Base-by-base conservation (phyloP, 2,113 vertebrate species). In the Collichthys lucidus region DNA sequence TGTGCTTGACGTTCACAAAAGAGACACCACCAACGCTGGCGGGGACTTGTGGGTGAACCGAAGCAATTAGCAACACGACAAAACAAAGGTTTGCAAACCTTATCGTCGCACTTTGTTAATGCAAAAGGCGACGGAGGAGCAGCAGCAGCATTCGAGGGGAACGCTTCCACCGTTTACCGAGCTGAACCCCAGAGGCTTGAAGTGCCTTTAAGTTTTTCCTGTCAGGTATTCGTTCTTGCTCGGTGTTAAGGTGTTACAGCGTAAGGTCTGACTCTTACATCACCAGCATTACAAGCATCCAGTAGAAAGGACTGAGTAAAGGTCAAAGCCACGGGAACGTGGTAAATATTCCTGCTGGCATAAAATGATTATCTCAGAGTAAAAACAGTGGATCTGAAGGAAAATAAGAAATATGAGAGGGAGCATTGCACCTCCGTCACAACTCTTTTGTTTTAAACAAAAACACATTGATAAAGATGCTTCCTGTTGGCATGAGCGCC, bases 11-110 rank as follows among this genome's bases (percentile, higher is more conserved):
- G 9, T 65, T 74, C 74, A 50, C 59, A 79, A 59, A 40, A 42
- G 81, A 79, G 74, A 57, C 49, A 6, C 46, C 70, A 10, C 42
- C 12, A 57, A n/a, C 44, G 9, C 63, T 46, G 67, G 1, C 0
- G 73, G 53, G 47, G 74, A 74, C n/a, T 70, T 2, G 9, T 0
- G 42, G 6, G 0, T 16, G 65, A 53, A 53, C 62, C 1, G 5
- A 85, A 22, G 81, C 72, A 87, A 82, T 89, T 85, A 89, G n/a
- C 11, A 59, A 56, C 57, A 40, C 0, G 60, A 50, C 74, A 88
- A 59, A 73, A 57, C 47, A 80, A 66, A 67, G 42, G 20, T 67
- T 62, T 46, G 47, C n/a, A 46, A 68, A 22, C n/a, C 31, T 60
- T 56, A 52, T 66, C 47, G 9, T 4, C 55, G 29, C 12, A n/a